These are phyloP conservation scores for Gasterosteus nipponicus DNA, from an alignment of 2,113 vertebrate genomes.

Conservation along the genomic window DNA sequence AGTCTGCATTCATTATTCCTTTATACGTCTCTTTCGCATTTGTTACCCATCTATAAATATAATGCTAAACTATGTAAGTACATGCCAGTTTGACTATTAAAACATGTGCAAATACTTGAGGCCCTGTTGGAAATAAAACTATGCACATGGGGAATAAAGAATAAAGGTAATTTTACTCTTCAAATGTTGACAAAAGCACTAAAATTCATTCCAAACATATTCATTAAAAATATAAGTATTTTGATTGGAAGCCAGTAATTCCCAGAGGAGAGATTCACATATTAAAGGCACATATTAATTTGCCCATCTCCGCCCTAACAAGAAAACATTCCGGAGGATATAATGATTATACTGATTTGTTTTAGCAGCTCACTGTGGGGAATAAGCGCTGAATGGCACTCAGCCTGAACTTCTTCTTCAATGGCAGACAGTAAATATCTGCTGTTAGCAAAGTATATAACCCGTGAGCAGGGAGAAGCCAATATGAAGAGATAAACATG, in stretches of 20 bases:
- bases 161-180: not conserved
- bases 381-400: slow-evolving; percentile 40
- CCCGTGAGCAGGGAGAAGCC: not conserved
- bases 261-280: slow-evolving; percentile 24
- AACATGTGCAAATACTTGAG: not conserved
- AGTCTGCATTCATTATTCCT: not conserved
- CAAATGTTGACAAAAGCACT: not conserved
- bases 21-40: not conserved
- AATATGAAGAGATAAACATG: slow-evolving; percentile 27
- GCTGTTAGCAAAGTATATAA: slow-evolving; percentile 28
- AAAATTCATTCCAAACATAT: not conserved
- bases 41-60: slow-evolving; percentile 4
- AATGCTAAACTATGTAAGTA: not conserved
- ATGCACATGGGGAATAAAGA: not conserved
- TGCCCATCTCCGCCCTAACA: slow-evolving; percentile 16
- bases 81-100: not conserved
- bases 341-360: slow-evolving; percentile 43
- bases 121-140: not conserved
- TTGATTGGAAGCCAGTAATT: slow-evolving; percentile 37
- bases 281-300: slow-evolving; percentile 29
- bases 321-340: slow-evolving; percentile 28
- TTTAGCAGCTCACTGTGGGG: slow-evolving; percentile 41
- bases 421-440: slow-evolving; percentile 27
- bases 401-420: slow-evolving; percentile 12
- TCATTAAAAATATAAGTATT: not conserved